Evolutionary conservation across 23 tunicate genomes (phyloP).

Genomic region (Halocynthia roretzi): DNA sequence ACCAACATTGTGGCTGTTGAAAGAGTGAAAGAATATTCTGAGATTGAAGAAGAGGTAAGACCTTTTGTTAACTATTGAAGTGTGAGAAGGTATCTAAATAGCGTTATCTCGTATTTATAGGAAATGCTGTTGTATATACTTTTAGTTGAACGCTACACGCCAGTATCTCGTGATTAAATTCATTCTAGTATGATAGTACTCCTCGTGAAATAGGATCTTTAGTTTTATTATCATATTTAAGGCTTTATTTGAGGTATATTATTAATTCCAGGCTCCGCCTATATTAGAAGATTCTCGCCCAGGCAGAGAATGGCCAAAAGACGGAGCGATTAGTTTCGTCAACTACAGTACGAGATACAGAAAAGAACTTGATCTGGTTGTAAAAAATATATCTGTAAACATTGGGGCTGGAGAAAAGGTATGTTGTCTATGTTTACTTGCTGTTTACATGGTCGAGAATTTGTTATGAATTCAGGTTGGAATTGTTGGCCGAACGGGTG

Average conservation of each 20-base stretch:
- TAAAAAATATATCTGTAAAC: conserved; percentile 32
- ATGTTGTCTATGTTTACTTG: neutral
- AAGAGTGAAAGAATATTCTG: conserved; percentile 78
- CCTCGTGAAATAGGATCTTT: no score
- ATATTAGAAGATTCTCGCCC: conserved; percentile 12
- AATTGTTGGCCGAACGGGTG: conserved; percentile 80
- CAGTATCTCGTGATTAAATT: no score
- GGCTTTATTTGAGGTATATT: no score
- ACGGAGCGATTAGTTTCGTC: conserved; percentile 45
- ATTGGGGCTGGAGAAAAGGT: conserved; percentile 70
- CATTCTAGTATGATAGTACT: no score
- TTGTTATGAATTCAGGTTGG: conserved; percentile 35
- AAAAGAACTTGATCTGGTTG: conserved; percentile 54
- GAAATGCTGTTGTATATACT: no score
- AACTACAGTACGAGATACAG: conserved; percentile 74
- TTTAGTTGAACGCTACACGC: no score
- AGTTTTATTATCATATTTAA: no score
- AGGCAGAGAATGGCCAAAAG: conserved; percentile 47
- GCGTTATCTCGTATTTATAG: no score
- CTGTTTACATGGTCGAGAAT: neutral
- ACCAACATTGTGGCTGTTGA: conserved; percentile 94
- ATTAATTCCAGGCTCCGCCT: conserved; percentile 32
- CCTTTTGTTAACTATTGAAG: neutral
- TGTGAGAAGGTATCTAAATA: no score
- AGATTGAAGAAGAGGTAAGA: conserved; percentile 66